These are phyloP conservation scores for Drosophila diplacantha DNA, from an alignment of 2,888 invertebrate genomes.

Conservation along the genomic window DNA sequence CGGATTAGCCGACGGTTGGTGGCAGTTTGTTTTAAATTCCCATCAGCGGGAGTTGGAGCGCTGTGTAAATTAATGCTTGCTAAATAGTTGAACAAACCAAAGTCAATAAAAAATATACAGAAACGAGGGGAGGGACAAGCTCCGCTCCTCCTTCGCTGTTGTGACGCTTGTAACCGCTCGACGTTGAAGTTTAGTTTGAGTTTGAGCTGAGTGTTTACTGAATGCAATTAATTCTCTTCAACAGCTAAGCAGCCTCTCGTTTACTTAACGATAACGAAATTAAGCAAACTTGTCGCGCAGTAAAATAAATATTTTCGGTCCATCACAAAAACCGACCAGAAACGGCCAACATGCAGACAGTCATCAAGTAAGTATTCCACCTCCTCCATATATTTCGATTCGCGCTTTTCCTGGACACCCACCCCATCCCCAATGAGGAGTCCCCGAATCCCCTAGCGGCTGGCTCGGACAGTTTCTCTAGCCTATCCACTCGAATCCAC, in stretches of 20 bases:
- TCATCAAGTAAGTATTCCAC: constrained; percentile 74
- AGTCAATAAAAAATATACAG: constrained; percentile 11
- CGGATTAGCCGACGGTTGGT: constrained; percentile 17
- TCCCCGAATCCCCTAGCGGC: background rate
- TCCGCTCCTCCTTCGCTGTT: constrained; percentile 3
- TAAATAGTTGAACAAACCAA: constrained; percentile 25
- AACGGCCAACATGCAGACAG: constrained; percentile 73
- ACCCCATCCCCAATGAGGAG: background rate
- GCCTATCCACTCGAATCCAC: constrained; percentile 17
- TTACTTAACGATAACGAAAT: constrained; percentile 34
- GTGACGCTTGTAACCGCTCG: constrained; percentile 2
- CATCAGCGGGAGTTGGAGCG: constrained; percentile 28
- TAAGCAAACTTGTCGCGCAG: constrained; percentile 25
- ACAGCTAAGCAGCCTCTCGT: constrained; percentile 51
- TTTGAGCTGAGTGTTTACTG: constrained; percentile 34
- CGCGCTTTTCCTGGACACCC: constrained; percentile 15
- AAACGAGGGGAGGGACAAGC: background rate
- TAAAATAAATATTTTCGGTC: constrained; percentile 46
- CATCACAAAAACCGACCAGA: constrained; percentile 8
- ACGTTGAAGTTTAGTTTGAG: constrained; percentile 8
- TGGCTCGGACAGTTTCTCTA: constrained; percentile 31
- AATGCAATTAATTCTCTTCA: constrained; percentile 57
- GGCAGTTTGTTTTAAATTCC: constrained; percentile 45
- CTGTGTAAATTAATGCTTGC: constrained; percentile 44
- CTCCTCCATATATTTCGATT: constrained; percentile 3